Evolutionary conservation across 2,113 vertebrate genomes (phyloP).

Genomic region (Antennarius striatus): DNA sequence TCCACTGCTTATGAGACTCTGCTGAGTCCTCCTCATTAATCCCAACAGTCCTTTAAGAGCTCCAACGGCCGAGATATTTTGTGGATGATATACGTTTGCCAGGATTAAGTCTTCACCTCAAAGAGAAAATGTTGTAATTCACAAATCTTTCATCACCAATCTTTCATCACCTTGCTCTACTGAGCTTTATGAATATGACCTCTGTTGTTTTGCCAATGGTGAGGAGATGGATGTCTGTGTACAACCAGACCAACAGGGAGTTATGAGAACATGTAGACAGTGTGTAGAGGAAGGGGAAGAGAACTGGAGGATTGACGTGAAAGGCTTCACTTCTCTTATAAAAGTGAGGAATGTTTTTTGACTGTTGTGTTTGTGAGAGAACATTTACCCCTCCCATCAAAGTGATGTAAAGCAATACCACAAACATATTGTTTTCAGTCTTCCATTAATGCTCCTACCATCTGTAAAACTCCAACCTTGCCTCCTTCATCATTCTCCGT

Average conservation of each 20-base stretch:
- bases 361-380: not conserved
- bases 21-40: too few relatives aligned
- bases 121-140: too few relatives aligned
- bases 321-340: not conserved
- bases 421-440: not conserved
- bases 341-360: not conserved
- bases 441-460: conserved; percentile 5
- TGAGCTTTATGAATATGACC: too few relatives aligned
- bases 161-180: too few relatives aligned
- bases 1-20: too few relatives aligned
- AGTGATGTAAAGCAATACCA: conserved; percentile 1
- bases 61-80: too few relatives aligned
- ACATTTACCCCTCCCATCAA: not conserved
- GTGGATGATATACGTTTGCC: too few relatives aligned
- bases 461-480: conserved; percentile 8
- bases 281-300: not conserved
- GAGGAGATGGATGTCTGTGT: not conserved
- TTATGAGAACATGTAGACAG: not conserved
- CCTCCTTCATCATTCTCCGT: too few relatives aligned
- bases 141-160: too few relatives aligned
- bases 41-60: too few relatives aligned
- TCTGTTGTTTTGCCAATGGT: too few relatives aligned
- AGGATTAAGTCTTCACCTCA: too few relatives aligned
- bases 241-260: not conserved
- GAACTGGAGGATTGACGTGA: not conserved